Percentiles rank a stretch among this genome's conserved stretches.
Conservation (phyloP, 1,140 invertebrate species). For the Dendroctonus ponderosae region DNA sequence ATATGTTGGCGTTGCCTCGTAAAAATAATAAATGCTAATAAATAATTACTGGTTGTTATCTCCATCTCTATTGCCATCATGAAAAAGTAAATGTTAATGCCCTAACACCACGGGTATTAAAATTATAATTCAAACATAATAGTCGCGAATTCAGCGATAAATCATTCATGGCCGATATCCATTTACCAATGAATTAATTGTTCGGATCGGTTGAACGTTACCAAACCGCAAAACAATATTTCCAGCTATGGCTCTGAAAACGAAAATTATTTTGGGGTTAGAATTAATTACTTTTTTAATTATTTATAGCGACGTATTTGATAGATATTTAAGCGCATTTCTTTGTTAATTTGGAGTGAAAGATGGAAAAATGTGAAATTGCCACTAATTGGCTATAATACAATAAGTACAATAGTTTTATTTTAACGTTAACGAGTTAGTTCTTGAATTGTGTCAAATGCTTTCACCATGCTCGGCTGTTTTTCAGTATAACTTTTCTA, state of each 20-base stretch:
- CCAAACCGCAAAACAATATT: constrained; percentile 37
- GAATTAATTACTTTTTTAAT: constrained; percentile 31
- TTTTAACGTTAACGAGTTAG: no score
- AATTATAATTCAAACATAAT: constrained; percentile 37
- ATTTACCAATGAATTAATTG: constrained; percentile 37
- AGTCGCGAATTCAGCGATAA: constrained; percentile 34
- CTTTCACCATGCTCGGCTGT: no score
- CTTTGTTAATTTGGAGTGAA: no score
- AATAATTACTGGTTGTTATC: no score
- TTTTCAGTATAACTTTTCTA: no score
- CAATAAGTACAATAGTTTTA: no score
- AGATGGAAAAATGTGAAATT: no score
- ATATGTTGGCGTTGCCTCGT: background rate
- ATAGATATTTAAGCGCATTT: no score
- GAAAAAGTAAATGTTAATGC: constrained; percentile 25
- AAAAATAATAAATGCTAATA: no score
- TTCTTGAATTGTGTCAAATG: no score
- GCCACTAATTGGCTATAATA: no score
- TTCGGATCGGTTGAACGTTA: constrained; percentile 35
- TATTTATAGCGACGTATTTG: no score
- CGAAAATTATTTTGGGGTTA: constrained; percentile 27
- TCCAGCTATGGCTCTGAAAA: constrained; percentile 26
- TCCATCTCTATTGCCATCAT: background rate
- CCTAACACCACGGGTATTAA: constrained; percentile 24
- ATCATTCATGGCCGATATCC: constrained; percentile 36